A percentile compares a stretch with the other conserved stretches of the same genome.
Evolutionary conservation across 2,113 vertebrate genomes (phyloP).

Genomic region (Eira barbara): DNA sequence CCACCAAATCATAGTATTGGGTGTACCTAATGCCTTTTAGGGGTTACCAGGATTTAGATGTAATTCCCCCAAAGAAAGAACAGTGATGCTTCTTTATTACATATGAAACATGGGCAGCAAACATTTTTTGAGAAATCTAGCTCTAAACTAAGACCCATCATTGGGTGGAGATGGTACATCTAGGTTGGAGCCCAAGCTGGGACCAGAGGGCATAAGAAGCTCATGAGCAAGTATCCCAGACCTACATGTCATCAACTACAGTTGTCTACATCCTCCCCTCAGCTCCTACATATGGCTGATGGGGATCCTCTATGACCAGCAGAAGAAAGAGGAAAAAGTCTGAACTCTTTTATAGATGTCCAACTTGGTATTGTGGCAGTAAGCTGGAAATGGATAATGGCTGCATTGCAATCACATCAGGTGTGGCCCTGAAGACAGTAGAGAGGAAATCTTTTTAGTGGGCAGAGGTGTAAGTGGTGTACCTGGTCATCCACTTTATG

Average conservation of each 20-base stretch:
- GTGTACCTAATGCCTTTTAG: background rate
- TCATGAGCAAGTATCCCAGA: background rate
- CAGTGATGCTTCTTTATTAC: background rate
- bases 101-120: constrained; percentile 43
- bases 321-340: background rate
- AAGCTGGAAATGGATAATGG: background rate
- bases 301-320: background rate
- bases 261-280: background rate
- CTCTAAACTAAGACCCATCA: constrained; percentile 29
- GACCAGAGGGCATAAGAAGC: background rate
- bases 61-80: background rate
- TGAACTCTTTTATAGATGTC: background rate
- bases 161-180: background rate
- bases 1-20: background rate
- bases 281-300: background rate
- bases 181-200: background rate
- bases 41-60: background rate
- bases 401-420: background rate
- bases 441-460: background rate
- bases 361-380: background rate
- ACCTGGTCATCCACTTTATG: background rate
- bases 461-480: background rate
- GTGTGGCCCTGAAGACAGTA: too few relatives aligned
- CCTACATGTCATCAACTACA: background rate
- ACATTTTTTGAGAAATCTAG: background rate